Evolutionary conservation across 2,888 invertebrate species (phyloP), one percentile per base, ranked within the genome.

Genomic region (Parascotia fuliginaria): DNA sequence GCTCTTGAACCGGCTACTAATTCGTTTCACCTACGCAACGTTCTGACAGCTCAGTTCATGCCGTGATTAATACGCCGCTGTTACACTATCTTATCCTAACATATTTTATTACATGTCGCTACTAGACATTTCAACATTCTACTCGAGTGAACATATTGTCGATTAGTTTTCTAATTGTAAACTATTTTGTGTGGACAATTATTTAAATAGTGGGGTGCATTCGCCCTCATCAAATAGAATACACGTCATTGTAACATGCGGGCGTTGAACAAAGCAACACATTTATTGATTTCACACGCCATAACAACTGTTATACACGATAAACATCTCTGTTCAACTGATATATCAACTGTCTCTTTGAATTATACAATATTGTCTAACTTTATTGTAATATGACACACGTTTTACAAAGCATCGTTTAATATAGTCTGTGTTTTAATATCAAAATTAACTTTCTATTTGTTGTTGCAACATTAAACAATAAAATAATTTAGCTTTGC

Each of bases 271-370:
- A 78, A 79, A 77, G 72, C 75, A 73, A 76, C 73, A 67, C 70
- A 77, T 80, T 83, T 81, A 84, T 83, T 77, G 79, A 77, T 82
- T 81, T 79, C 70, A 77, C 77, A 79, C 77, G 77, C 76, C 74
- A 74, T 67, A 77, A 80, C 74, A 77, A 78, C 72, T 74, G 73
- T 73, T 64, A 63, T 61, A 74, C 59, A 67, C 69, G 75, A 77
- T 77, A 77, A 77, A 77, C 74, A 83, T 83, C 82, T 79, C 75
- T 70, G 75, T 76, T 77, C 68, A 69, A 65, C 60, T 70, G 66
- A 72, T 71, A 73, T 75, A 76, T 73, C 61, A 65, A 53, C 52
- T 62, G 68, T 63, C 60, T 56, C 60, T 72, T 62, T 56, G 58
- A 54, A 55, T 64, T 63, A 49, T 54, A 53, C 33, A 44, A 19